Evolutionary conservation across 2,888 invertebrate genomes (phyloP).

Genomic region (Chrysina gloriosa): DNA sequence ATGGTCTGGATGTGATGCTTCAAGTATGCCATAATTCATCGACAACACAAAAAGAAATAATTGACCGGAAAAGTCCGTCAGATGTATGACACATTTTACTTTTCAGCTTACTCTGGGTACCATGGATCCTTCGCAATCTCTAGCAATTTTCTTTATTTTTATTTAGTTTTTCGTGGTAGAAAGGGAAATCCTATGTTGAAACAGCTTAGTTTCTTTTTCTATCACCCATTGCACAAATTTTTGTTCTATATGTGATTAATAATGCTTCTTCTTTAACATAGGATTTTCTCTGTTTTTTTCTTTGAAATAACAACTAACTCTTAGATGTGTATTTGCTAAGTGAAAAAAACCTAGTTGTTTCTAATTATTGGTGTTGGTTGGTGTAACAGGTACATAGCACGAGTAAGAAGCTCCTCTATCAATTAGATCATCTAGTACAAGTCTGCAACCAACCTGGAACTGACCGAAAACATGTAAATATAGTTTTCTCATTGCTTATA

Average conservation of each 20-base stretch:
- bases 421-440: conserved; percentile 95
- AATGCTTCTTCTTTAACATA: conserved; percentile 40
- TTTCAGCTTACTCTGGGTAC: conserved; percentile 48
- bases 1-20: conserved; percentile 75
- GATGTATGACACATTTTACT: conserved; percentile 57
- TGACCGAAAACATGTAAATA: conserved; percentile 81
- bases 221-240: conserved; percentile 13
- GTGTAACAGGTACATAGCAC: conserved; percentile 87
- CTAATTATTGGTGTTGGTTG: conserved; percentile 59
- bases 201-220: conserved; percentile 32
- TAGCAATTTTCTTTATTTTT: conserved; percentile 35
- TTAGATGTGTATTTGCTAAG: conserved; percentile 33
- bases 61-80: conserved; percentile 56
- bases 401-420: conserved; percentile 95
- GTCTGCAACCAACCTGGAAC: conserved; percentile 94
- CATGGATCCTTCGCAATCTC: conserved; percentile 43
- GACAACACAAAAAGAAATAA: conserved; percentile 51
- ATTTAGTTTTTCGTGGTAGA: conserved; percentile 35
- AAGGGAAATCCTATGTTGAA: conserved; percentile 38
- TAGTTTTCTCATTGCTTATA: conserved; percentile 43
- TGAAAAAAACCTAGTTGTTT: conserved; percentile 18
- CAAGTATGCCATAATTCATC: conserved; percentile 72
- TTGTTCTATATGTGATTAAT: conserved; percentile 26
- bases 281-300: conserved; percentile 35
- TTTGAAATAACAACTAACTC: conserved; percentile 37